These are phyloP conservation scores for Iguana delicatissima DNA, from an alignment of 2,797 vertebrate genomes.

Conservation along the genomic window DNA sequence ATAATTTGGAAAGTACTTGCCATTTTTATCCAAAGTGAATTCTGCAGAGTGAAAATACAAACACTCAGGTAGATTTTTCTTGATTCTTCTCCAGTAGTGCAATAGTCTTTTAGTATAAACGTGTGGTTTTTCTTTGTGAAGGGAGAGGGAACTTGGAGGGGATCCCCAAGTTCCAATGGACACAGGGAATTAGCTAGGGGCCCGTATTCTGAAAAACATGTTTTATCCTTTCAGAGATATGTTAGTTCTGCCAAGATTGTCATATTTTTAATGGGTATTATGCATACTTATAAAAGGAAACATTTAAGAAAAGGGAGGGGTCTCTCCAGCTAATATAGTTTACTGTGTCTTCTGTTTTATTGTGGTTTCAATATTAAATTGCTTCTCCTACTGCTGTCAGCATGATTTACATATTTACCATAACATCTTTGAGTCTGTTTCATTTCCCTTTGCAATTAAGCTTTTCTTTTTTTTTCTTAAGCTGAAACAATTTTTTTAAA, in stretches of 20 bases:
- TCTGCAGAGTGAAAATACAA: background rate
- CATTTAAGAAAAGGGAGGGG: conserved; percentile 34
- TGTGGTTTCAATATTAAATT: conserved; percentile 32
- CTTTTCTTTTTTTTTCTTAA: conserved; percentile 50
- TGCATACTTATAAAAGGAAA: conserved; percentile 5
- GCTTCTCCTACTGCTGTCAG: conserved; percentile 20
- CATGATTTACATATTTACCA: conserved; percentile 54
- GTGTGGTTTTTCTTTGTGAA: background rate
- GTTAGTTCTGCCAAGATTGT: conserved; percentile 47
- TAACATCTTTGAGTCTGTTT: conserved; percentile 51
- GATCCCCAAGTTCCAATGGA: background rate
- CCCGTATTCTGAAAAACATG: background rate
- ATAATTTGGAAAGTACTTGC: background rate
- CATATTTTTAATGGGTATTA: conserved; percentile 41
- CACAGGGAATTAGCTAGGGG: background rate
- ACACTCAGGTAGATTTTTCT: background rate
- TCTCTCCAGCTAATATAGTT: conserved; percentile 14
- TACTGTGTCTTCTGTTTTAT: conserved; percentile 3
- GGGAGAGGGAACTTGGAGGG: background rate
- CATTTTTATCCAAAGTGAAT: background rate
- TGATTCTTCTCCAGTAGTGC: background rate
- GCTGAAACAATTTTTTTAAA: conserved; percentile 33
- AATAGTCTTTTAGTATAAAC: background rate
- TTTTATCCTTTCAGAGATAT: conserved; percentile 48
- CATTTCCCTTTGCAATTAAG: conserved; percentile 65